Base-by-base conservation (phyloP, 1,140 invertebrate genomes). In the Scaptomyza montana region DNA sequence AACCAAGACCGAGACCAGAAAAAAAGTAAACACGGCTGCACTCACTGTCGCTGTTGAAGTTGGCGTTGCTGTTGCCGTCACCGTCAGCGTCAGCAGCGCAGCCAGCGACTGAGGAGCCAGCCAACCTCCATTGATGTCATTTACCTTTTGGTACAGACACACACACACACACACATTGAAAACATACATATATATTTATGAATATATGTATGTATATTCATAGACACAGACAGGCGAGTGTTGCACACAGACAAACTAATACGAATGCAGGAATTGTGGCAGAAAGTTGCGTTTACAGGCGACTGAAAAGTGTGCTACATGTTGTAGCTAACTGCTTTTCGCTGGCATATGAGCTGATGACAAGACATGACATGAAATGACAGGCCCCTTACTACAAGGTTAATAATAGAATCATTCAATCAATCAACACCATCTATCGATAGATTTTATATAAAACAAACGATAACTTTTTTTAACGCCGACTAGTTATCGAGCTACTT, bases 81-180 rank as follows among this genome's bases (percentile, higher is more conserved):
- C 46, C n/a, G 10, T 28, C 36, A 7, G 1, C 21, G 33, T 39
- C 9, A 12, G 21, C 21, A 3, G 30, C 36, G 53, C 63, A 56
- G 50, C 8, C 41, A 55, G 72, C 62, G 47, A 69, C 66, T 64
- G 64, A 72, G 69, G 47, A 70, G 66, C 70, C 82, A 87, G 78
- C 78, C 82, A 86, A 86, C 82, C 82, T 86, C 82, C 82, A 86
- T 86, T 87, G 82, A 86, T 86, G 82, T 86, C 82, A 86, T 86
- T 86, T 86, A 86, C 82, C 82, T 86, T 87, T 86, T 74, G 67
- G 60, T 62, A 68, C 46, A 81, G 49, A 72, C 63, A 85, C 61
- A 66, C 63, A 77, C 41, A 70, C 45, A 54, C 10, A 49, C 10
- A 25, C 33, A 39, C n/a, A 74, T 10, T 43, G 8, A 3, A 5